These are phyloP conservation scores for Euwallacea fornicatus DNA, from an alignment of 1,140 invertebrate genomes.

Conservation along the genomic window DNA sequence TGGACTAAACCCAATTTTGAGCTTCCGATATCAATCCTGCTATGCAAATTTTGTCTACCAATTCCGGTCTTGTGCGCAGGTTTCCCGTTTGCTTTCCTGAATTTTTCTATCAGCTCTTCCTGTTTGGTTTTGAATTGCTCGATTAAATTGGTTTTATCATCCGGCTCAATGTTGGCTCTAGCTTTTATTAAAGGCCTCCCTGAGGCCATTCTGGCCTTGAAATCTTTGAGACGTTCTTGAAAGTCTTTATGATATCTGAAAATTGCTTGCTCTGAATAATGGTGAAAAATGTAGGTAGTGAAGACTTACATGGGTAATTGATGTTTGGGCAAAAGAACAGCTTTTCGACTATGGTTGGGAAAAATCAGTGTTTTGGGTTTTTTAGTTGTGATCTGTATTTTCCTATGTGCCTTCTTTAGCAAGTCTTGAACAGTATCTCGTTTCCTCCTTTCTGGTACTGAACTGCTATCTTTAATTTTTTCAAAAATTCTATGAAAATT, in stretches of 20 bases:
- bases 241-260: slow-evolving; percentile 11
- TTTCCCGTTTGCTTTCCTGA: slow-evolving; percentile 1
- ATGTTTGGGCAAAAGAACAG: not conserved
- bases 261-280: not conserved
- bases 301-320: not conserved
- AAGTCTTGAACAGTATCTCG: not conserved
- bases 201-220: slow-evolving; percentile 1
- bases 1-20: slow-evolving; percentile 8
- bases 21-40: not conserved
- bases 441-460: not conserved
- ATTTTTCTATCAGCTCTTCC: slow-evolving; percentile 13
- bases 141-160: slow-evolving; percentile 7
- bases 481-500: no score
- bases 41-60: not conserved
- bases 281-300: not conserved
- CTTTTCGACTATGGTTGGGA: not conserved
- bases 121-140: slow-evolving; percentile 14
- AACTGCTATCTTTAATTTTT: no score
- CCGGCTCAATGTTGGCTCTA: not conserved
- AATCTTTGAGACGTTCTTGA: slow-evolving; percentile 12
- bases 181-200: not conserved
- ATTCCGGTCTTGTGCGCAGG: not conserved
- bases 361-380: not conserved
- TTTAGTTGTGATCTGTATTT: not conserved
- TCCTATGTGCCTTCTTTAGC: not conserved